phyloP scores from a whole-genome alignment of 2,797 vertebrate species.

The Enteromius anoplus region DNA sequence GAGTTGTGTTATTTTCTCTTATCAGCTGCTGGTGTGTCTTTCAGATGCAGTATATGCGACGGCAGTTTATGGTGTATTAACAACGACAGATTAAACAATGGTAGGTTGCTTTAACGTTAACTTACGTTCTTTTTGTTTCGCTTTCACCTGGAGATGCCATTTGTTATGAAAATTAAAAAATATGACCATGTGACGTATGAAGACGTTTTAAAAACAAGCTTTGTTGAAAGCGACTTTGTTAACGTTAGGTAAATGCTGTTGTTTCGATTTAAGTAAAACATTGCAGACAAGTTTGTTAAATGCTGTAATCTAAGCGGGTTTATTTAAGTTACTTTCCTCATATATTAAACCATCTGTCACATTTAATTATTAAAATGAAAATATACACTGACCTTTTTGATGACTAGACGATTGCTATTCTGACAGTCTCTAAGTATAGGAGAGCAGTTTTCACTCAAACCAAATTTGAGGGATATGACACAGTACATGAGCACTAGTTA shows the following conservation, averaged over 20 bases:
- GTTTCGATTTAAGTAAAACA: not conserved
- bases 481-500: not conserved
- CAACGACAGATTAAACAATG: slow-evolving; percentile 10
- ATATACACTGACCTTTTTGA: not conserved
- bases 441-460: not conserved
- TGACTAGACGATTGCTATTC: not conserved
- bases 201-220: not conserved
- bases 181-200: not conserved
- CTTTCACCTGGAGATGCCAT: not conserved
- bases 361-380: not conserved
- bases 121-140: slow-evolving; percentile 8
- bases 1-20: not conserved
- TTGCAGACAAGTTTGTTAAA: not conserved
- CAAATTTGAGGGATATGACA: not conserved
- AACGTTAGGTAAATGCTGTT: not conserved
- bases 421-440: not conserved
- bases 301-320: not conserved
- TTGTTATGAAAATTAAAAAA: not conserved
- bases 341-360: not conserved
- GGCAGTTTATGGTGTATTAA: slow-evolving; percentile 12
- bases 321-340: not conserved
- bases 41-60: slow-evolving; percentile 36
- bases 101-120: slow-evolving; percentile 7
- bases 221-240: not conserved
- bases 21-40: slow-evolving; percentile 5